A percentile compares a stretch with the other conserved stretches of the same genome.
Conservation (phyloP, 92 coral and sea anemone genomes). For the Zoanthus sociatus region DNA sequence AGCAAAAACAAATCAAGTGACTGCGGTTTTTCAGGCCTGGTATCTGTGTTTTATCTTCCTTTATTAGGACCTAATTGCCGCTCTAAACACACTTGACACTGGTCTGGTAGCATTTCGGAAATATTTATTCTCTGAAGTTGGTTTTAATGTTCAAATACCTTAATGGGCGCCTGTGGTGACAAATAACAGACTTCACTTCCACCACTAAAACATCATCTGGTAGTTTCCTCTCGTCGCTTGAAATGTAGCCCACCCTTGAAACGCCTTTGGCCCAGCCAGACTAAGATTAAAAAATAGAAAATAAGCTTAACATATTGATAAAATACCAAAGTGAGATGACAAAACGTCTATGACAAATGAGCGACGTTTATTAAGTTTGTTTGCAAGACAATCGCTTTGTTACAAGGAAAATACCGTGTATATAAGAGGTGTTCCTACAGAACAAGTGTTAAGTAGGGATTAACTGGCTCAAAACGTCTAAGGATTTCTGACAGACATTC, state of each 20-base stretch:
- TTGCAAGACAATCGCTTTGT: not conserved
- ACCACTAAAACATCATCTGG: not conserved
- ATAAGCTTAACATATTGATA: not conserved
- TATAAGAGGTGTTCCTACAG: not conserved
- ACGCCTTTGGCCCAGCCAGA: not conserved
- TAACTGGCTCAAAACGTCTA: not conserved
- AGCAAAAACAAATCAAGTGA: conserved; percentile 3
- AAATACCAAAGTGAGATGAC: not conserved
- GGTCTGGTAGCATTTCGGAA: conserved; percentile 42
- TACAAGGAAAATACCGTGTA: not conserved
- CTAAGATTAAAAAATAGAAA: not conserved
- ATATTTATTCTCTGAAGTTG: conserved; percentile 27
- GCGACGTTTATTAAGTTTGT: not conserved
- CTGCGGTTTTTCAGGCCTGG: not conserved
- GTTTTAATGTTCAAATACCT: conserved; percentile 3
- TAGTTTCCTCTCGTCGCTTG: conserved; percentile 26
- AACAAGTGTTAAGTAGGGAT: conserved; percentile 42
- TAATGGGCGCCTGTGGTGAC: conserved; percentile 33
- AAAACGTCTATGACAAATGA: not conserved
- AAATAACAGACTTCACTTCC: conserved; percentile 11
- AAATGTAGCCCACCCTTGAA: conserved; percentile 10
- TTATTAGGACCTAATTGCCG: conserved; percentile 24
- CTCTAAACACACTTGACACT: not conserved
- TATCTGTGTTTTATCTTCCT: not conserved
- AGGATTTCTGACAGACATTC: not conserved